Base-by-base conservation (phyloP, 1,140 invertebrate genomes). In the Sinonovacula constricta region DNA sequence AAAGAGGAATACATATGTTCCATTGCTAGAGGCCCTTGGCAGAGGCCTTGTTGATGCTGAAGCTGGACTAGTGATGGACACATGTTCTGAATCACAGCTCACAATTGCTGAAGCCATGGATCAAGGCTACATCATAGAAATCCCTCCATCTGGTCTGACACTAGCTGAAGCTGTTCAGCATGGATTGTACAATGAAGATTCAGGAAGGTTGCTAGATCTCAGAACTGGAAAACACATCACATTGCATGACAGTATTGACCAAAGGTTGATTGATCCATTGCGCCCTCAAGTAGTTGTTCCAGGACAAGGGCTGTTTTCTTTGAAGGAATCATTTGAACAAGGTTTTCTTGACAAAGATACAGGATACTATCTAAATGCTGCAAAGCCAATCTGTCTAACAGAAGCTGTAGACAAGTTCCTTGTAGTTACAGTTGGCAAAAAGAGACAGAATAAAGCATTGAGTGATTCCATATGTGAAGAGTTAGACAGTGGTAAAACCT, bases 1-100 rank as follows among this genome's bases (percentile, higher is more conserved):
- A 12, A 84, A 65, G 26, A 80, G 75, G 30, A 80, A 81, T 28
- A 82, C 84, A 36, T 68, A 86, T 33, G 83, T 99, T 0, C 95
- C 93, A 26, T 95, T 98, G 28, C 93, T 94, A 24, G 94, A 98
- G 91, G 97, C 97, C 0, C 92, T 98, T 7, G 92, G 95, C 59
- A 92, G 95, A 80, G 96, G 96, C 60, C 93, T 99, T 57, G 89
- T 99, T 74, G 96, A 98, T 92, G 92, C 93, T 1, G 92, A 94
- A 3, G 94, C 94, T 75, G 95, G 83, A 70, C 49, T 95, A 33
- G 68, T 88, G 51, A 92, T 93, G 71, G 95, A 98, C 93, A 95
- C 96, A 2, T 92, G 95, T 33, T 97, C 95, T 14, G 93, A 93
- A 22, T 93, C 96, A 84, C 88, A 91, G n/a, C 92, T 92, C 53